These are phyloP conservation scores for Acrocephalus kingi DNA, from an alignment of 2,113 vertebrate species.

Conservation along the genomic window DNA sequence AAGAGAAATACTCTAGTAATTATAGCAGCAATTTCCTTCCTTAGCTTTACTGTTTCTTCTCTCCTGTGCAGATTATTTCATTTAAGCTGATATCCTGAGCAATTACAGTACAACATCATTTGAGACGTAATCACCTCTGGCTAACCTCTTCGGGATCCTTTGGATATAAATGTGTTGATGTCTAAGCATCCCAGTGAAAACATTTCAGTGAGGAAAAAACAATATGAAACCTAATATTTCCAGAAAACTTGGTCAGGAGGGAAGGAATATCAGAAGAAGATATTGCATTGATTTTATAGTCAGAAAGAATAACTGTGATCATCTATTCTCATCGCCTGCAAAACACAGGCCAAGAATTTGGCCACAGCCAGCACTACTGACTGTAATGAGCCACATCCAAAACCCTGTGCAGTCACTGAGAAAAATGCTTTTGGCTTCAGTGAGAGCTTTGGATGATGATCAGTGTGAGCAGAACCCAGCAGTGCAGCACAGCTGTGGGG, in stretches of 20 bases:
- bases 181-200: conserved; percentile 45
- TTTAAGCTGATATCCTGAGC: conserved; percentile 61
- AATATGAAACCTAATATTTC: conserved; percentile 35
- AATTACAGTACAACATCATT: conserved; percentile 59
- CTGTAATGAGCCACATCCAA: conserved; percentile 19
- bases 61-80: conserved; percentile 62
- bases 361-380: neutral
- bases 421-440: neutral
- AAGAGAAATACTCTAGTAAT: conserved; percentile 60
- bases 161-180: conserved; percentile 47
- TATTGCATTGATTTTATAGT: conserved; percentile 1
- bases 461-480: conserved; percentile 8
- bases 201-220: neutral
- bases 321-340: neutral
- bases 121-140: conserved; percentile 60
- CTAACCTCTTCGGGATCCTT: conserved; percentile 51
- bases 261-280: neutral
- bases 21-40: conserved; percentile 61
- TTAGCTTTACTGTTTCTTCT: conserved; percentile 62
- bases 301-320: conserved; percentile 37
- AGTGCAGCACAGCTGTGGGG: conserved; percentile 29
- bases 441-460: neutral
- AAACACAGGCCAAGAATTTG: neutral
- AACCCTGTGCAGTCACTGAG: neutral
- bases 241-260: conserved; percentile 8